Percentiles rank a stretch among this genome's conserved stretches.
Evolutionary conservation across 2,797 vertebrate genomes (phyloP).

Genomic region (Eremophila alpestris): DNA sequence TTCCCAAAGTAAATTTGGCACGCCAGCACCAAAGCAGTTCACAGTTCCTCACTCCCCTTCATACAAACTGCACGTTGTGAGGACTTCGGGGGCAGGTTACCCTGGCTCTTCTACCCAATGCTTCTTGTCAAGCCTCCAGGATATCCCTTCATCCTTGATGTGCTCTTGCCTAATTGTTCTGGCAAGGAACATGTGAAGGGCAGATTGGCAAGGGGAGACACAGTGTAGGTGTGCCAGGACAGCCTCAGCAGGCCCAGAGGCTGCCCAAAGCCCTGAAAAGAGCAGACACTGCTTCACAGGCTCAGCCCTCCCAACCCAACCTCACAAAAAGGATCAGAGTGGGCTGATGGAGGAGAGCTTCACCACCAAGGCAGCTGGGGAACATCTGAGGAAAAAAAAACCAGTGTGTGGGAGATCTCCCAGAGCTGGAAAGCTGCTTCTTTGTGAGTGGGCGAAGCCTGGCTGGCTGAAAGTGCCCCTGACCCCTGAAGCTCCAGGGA

Average conservation of each 20-base stretch:
- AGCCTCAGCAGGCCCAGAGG: neutral
- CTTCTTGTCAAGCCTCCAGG: neutral
- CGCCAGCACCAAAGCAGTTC: neutral
- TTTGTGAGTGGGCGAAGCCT: constrained; percentile 2
- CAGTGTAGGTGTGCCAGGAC: neutral
- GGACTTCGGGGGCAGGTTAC: neutral
- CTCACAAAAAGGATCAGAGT: neutral
- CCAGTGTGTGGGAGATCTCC: neutral
- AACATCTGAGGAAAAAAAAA: neutral
- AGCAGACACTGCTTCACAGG: neutral
- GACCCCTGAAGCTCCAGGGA: neutral
- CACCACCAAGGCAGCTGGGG: neutral
- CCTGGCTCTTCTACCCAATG: neutral
- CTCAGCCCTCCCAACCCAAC: neutral
- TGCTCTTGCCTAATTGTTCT: neutral
- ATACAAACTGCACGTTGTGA: neutral
- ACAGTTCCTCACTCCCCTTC: neutral
- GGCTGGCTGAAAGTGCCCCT: neutral
- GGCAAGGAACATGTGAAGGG: neutral
- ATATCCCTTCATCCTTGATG: neutral
- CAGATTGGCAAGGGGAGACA: neutral
- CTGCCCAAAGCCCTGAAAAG: neutral
- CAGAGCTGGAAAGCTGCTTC: neutral
- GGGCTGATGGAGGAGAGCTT: neutral
- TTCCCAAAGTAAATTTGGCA: neutral